Evolutionary conservation across 2,888 invertebrate genomes (phyloP), one percentile per base, ranked within the genome.

Genomic region (Ophraella communa): DNA sequence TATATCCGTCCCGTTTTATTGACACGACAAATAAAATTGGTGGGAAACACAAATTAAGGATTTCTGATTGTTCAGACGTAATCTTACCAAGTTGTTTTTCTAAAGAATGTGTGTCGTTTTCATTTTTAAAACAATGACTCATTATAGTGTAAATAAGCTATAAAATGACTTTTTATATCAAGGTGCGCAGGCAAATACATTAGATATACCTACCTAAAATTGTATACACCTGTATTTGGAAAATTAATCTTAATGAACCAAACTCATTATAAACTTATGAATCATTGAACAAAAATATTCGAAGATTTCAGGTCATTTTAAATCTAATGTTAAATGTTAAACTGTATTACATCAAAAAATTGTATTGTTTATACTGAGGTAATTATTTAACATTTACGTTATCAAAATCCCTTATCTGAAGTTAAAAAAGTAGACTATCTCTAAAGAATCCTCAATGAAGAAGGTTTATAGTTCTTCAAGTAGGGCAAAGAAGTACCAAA

Each of bases 131-230:
- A 39, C 35, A 21, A n/a, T 35, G 39, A 54, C 7, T 53, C 52
- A 53, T 39, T 57, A 23, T 47, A 11, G 45, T 47, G 33, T 47
- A 57, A 57, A 57, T 24, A 56, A 14, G 56, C 42, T 18, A 56
- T 56, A 55, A 44, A 56, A 44, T 30, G 20, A 3, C 17, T 57
- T 57, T 57, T 57, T 57, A 47, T 47, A 57, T 57, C 47, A 57
- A 57, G 57, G 57, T 33, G 57, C 33, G 57, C 33, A 21, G 1
- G 20, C 20, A 21, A 45, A 45, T 45, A 45, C 18, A 21, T 45
- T 39, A 39, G 35, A 39, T 39, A 30, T n/a, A n/a, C n/a, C n/a
- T n/a, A n/a, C n/a, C 30, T 2, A 11, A 8, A 30, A 7, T 30
- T n/a, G n/a, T 30, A 30, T 30, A 10, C 11, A 11, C 30, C 11